Evolutionary conservation across 2,888 invertebrate species (phyloP).

Genomic region (Netelia inedita): DNA sequence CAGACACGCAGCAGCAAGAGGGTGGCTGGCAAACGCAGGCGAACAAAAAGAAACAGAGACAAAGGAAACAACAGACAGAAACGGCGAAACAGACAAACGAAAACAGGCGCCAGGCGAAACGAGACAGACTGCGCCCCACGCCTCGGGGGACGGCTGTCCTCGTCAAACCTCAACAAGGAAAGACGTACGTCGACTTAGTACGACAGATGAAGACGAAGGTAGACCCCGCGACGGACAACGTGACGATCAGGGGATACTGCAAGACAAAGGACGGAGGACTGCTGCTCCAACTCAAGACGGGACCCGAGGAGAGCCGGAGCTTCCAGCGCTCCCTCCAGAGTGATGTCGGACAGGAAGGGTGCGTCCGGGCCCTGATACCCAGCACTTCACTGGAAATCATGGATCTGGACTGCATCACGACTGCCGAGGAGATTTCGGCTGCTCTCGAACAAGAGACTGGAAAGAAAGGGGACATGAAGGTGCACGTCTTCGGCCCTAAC

Average conservation of each 20-base stretch:
- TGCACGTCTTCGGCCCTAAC: slow-evolving; percentile 39
- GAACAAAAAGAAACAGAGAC: background rate
- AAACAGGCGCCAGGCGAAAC: background rate
- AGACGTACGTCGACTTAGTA: background rate
- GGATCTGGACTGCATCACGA: background rate
- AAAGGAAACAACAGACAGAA: background rate
- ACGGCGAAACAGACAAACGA: background rate
- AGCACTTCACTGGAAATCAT: background rate
- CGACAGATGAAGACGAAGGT: background rate
- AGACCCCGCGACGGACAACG: background rate
- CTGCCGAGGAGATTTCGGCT: background rate
- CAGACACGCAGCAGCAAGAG: background rate
- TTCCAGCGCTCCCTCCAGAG: background rate
- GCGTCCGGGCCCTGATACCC: background rate
- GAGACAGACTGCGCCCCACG: too few relatives aligned
- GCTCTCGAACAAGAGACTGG: background rate
- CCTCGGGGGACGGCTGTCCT: background rate
- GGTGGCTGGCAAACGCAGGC: background rate
- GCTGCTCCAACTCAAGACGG: background rate
- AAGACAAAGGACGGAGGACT: background rate
- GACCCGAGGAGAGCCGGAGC: background rate
- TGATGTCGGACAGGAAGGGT: background rate
- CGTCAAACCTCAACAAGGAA: background rate
- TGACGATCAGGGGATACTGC: background rate
- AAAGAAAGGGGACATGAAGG: background rate